Evolutionary conservation across 2,888 invertebrate species (phyloP).

Genomic region (Latrodectus elegans): DNA sequence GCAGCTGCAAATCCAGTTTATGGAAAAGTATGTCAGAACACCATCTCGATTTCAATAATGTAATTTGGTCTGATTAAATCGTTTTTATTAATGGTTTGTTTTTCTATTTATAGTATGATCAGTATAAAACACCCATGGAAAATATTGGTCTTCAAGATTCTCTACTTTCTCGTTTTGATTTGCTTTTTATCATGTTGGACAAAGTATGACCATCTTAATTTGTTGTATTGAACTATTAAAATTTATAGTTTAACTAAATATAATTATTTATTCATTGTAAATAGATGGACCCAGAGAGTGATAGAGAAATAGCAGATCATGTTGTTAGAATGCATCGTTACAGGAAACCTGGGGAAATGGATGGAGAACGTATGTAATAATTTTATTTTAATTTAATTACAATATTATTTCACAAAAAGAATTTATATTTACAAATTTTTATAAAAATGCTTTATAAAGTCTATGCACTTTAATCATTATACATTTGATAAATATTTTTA

Average conservation of each 20-base stretch:
- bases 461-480: too few species aligned
- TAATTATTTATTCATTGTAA: slow-evolving; percentile 1
- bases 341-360: slow-evolving; percentile 92
- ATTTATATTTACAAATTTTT: too few species aligned
- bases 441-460: too few species aligned
- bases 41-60: not conserved
- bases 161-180: slow-evolving; percentile 96
- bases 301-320: slow-evolving; percentile 94
- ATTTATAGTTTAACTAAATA: not conserved
- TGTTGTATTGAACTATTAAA: not conserved
- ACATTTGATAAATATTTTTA: too few species aligned
- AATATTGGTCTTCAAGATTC: slow-evolving; percentile 99
- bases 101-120: slow-evolving; percentile 85
- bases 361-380: slow-evolving; percentile 84
- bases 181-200: slow-evolving; percentile 97
- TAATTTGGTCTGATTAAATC: not conserved
- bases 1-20: slow-evolving; percentile 99
- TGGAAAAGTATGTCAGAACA: slow-evolving; percentile 82
- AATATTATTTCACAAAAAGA: not conserved
- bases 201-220: slow-evolving; percentile 77
- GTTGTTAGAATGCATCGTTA: slow-evolving; percentile 98
- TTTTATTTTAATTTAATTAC: not conserved
- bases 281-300: slow-evolving; percentile 85
- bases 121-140: slow-evolving; percentile 99
- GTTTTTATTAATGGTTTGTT: slow-evolving; percentile 32